Evolutionary conservation across 1,140 invertebrate genomes (phyloP).

Genomic region (Luehdorfia chinensis): DNA sequence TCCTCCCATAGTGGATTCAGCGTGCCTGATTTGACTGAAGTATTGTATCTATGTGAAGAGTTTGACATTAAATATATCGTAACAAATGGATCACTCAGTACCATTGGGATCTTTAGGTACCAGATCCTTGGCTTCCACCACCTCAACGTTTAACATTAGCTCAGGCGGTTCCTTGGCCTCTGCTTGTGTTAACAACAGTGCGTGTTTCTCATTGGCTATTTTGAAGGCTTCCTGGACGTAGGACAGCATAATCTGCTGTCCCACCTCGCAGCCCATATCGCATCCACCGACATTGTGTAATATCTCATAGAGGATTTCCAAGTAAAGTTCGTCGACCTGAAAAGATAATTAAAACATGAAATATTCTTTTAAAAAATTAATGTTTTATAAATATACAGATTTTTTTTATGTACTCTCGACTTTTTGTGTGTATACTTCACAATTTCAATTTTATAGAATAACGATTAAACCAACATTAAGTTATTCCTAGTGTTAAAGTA

Average conservation of each 20-base stretch:
- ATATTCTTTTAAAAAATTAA: not conserved
- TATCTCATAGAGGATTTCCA: slow-evolving; percentile 94
- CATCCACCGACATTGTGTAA: slow-evolving; percentile 93
- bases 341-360: slow-evolving; percentile 47
- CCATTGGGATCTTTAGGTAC: slow-evolving; percentile 97
- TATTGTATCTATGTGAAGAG: slow-evolving; percentile 87
- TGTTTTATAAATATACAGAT: too few relatives aligned
- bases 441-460: too few relatives aligned
- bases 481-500: too few relatives aligned
- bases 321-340: slow-evolving; percentile 93
- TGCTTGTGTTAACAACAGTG: slow-evolving; percentile 82
- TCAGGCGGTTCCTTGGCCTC: slow-evolving; percentile 91
- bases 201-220: slow-evolving; percentile 85
- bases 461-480: too few relatives aligned
- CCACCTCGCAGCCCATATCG: slow-evolving; percentile 83
- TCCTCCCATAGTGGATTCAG: slow-evolving; percentile 97
- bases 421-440: too few relatives aligned
- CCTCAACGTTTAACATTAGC: slow-evolving; percentile 93
- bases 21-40: slow-evolving; percentile 93
- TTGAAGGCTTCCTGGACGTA: slow-evolving; percentile 94
- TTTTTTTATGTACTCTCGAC: too few relatives aligned
- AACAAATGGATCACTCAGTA: slow-evolving; percentile 96
- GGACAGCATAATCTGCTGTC: slow-evolving; percentile 84
- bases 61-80: slow-evolving; percentile 89
- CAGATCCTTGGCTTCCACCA: slow-evolving; percentile 95